Evolutionary conservation across 2,888 invertebrate species (phyloP), one percentile per base, ranked within the genome.

Genomic region (Drosophila neoperkinsi): DNA sequence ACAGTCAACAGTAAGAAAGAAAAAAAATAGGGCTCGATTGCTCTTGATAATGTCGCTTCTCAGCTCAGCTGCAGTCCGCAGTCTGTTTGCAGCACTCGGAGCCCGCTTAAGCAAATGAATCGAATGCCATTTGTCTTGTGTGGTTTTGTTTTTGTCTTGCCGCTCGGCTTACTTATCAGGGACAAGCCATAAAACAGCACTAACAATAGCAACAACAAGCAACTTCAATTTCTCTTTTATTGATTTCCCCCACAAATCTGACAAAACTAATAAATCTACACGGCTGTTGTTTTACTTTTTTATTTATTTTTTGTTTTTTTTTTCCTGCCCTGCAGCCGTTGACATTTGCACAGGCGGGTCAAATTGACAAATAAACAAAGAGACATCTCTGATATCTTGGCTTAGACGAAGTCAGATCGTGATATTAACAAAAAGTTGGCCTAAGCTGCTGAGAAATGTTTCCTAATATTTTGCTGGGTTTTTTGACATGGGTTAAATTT

Each of bases 171-270:
- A 84, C 86, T 88, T 88, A 88, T 88, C 78, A 83, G 72, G 46
- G 25, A 66, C 61, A 64, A 70, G 38, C 71, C 61, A 58, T 67
- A 56, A 51, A 28, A 33, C 21, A 21, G 49, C 57, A 33, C 25
- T 34, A 30, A 50, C 53, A 52, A 68, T 66, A 69, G 49, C 78
- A 65, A 67, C 51, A 62, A 63, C 69, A 60, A 50, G 36, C 49
- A 28, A 71, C 50, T 76, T 74, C 71, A 90, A 81, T 90, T 86
- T 90, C 90, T 82, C 82, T 90, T 87, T 56, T 67, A 46, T 58
- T 51, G 13, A 30, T 36, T 21, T 25, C n/a, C n/a, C 21, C 58
- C 55, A 33, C 62, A 52, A 73, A 66, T 65, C 67, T 60, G 58
- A 74, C 55, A 73, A 74, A 67, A 78, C 74, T 75, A 76, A 84